Conservation (phyloP, 2,113 vertebrate species). For the Melozone crissalis region DNA sequence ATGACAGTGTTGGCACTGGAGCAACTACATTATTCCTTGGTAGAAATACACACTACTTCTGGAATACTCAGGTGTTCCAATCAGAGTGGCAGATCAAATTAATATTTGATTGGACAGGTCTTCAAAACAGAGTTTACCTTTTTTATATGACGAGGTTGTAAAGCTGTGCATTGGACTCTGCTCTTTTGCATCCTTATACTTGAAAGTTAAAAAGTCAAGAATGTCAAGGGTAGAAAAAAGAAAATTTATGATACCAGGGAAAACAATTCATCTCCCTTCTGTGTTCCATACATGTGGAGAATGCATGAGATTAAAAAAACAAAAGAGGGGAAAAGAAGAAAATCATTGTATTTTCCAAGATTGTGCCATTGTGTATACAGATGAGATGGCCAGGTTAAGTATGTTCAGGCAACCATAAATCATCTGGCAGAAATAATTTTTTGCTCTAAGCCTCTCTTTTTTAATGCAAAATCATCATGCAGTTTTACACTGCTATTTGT, state of each 20-base stretch:
- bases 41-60: neutral
- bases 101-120: accelerated
- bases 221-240: neutral
- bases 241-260: neutral
- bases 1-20: neutral
- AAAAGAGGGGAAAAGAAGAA: neutral
- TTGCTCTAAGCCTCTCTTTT: neutral
- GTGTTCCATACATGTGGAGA: neutral
- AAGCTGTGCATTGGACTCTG: neutral
- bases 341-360: neutral
- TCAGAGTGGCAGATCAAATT: neutral
- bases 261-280: neutral
- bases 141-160: neutral
- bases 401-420: neutral
- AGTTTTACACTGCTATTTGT: neutral
- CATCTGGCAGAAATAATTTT: neutral
- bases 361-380: neutral
- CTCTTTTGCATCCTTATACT: neutral
- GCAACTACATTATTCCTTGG: neutral
- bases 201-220: neutral
- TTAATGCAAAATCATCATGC: neutral
- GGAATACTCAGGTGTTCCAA: neutral
- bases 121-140: neutral
- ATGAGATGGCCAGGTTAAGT: neutral
- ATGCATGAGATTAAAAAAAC: neutral